Evolutionary conservation across 2,113 vertebrate species (phyloP).

Genomic region (Pardalotus punctatus): DNA sequence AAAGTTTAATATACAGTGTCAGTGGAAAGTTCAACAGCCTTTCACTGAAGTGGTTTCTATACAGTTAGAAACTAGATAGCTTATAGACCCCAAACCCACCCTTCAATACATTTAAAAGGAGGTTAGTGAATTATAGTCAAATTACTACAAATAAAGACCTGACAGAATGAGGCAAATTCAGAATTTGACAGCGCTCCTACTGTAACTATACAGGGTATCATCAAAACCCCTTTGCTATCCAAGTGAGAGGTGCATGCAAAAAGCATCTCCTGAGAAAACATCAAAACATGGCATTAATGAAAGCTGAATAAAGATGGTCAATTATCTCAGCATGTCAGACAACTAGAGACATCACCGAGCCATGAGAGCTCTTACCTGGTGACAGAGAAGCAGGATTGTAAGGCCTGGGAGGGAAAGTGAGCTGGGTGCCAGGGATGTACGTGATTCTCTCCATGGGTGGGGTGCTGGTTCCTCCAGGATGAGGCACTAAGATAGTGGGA

Average conservation of each 20-base stretch:
- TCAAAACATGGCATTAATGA: not conserved
- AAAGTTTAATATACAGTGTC: not conserved
- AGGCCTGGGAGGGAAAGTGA: conserved; percentile 91
- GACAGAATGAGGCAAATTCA: not conserved
- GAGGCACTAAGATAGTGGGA: conserved; percentile 97
- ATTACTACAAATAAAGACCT: not conserved
- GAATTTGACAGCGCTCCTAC: not conserved
- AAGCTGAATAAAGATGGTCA: not conserved
- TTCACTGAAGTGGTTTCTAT: not conserved
- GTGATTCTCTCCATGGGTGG: conserved; percentile 97
- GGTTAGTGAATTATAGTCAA: not conserved
- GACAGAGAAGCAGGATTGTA: conserved; percentile 95
- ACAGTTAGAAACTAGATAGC: not conserved
- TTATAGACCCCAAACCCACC: not conserved
- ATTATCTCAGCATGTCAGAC: not conserved
- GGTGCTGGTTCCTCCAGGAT: conserved; percentile 92
- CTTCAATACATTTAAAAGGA: not conserved
- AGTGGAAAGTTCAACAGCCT: not conserved
- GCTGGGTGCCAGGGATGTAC: conserved; percentile 93
- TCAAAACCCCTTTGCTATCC: not conserved
- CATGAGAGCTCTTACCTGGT: conserved; percentile 81
- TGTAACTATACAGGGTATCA: not conserved
- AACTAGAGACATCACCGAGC: not conserved
- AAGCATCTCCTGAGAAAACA: not conserved
- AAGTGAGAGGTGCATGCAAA: not conserved